These are phyloP conservation scores for Drosophila trapezifrons DNA, from an alignment of 1,140 invertebrate species.

Conservation along the genomic window DNA sequence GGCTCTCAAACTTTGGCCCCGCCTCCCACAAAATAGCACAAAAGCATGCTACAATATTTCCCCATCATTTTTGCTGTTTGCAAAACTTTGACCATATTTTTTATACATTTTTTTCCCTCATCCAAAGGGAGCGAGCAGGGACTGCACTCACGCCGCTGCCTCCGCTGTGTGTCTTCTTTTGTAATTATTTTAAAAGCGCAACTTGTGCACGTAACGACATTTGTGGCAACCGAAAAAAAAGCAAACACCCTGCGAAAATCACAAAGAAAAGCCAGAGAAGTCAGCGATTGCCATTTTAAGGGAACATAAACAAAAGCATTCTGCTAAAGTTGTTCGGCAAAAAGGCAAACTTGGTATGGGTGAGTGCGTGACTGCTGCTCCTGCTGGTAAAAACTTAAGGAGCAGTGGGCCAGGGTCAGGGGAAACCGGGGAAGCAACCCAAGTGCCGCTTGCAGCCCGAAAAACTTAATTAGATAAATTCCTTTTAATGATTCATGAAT, in stretches of 20 bases:
- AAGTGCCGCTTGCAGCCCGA: not conserved
- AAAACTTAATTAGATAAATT: conserved; percentile 46
- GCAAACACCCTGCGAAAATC: not conserved
- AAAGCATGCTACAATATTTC: conserved; percentile 67
- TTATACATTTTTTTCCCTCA: conserved; percentile 12
- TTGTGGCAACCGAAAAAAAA: conserved; percentile 56
- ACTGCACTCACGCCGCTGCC: conserved; percentile 18
- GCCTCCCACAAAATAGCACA: conserved; percentile 43
- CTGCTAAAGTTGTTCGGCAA: conserved; percentile 43
- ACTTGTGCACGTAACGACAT: conserved; percentile 81
- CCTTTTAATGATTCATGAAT: conserved; percentile 40
- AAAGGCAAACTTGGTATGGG: conserved; percentile 31
- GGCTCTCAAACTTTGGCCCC: conserved; percentile 55
- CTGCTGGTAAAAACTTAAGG: conserved; percentile 4
- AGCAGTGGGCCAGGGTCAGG: conserved; percentile 31
- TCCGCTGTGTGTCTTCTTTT: conserved; percentile 42
- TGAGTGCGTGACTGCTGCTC: conserved; percentile 28
- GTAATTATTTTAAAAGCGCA: conserved; percentile 82
- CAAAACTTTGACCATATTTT: conserved; percentile 61
- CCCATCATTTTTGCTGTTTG: conserved; percentile 29
- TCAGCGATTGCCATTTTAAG: conserved; percentile 76
- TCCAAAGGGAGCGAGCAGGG: not conserved
- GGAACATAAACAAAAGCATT: conserved; percentile 73
- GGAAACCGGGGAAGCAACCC: not conserved
- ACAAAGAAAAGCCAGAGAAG: conserved; percentile 48